These are phyloP conservation scores for Marronus borbonicus DNA, from an alignment of 2,888 invertebrate genomes.

Conservation along the genomic window DNA sequence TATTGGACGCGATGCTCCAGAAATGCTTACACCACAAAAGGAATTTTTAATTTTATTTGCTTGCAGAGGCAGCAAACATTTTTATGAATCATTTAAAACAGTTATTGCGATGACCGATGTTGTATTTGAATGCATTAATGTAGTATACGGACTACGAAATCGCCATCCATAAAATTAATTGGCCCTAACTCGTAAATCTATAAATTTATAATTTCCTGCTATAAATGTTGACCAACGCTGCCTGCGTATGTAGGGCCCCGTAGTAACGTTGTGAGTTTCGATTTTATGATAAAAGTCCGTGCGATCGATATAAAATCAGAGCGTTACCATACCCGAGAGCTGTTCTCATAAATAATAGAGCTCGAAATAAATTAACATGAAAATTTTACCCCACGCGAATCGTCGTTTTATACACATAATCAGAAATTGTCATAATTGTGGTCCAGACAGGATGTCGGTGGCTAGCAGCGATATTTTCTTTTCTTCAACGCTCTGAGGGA, in stretches of 20 bases:
- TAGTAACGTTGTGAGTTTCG: slow-evolving; percentile 53
- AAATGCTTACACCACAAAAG: slow-evolving; percentile 19
- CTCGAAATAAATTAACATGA: slow-evolving; percentile 61
- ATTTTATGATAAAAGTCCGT: slow-evolving; percentile 61
- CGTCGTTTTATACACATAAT: slow-evolving; percentile 52
- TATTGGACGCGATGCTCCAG: background rate
- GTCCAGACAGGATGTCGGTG: slow-evolving; percentile 45
- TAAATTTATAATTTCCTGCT: slow-evolving; percentile 66
- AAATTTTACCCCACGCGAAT: slow-evolving; percentile 53
- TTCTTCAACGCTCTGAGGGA: slow-evolving; percentile 1
- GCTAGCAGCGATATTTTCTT: slow-evolving; percentile 18
- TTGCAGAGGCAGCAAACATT: slow-evolving; percentile 53
- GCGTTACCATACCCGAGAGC: slow-evolving; percentile 47
- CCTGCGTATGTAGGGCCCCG: background rate
- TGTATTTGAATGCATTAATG: slow-evolving; percentile 12
- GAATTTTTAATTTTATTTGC: slow-evolving; percentile 44
- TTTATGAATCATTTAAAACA: slow-evolving; percentile 65
- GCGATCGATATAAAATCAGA: slow-evolving; percentile 55
- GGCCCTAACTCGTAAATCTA: slow-evolving; percentile 66
- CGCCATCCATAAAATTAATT: slow-evolving; percentile 67
- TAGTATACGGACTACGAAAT: slow-evolving; percentile 59
- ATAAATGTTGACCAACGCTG: slow-evolving; percentile 58
- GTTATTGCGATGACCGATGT: slow-evolving; percentile 61
- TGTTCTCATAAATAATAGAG: slow-evolving; percentile 59
- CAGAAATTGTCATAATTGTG: slow-evolving; percentile 59